A percentile compares a stretch with the other conserved stretches of the same genome.
Conservation (phyloP, 1,140 invertebrate species). For the Achroia grisella region DNA sequence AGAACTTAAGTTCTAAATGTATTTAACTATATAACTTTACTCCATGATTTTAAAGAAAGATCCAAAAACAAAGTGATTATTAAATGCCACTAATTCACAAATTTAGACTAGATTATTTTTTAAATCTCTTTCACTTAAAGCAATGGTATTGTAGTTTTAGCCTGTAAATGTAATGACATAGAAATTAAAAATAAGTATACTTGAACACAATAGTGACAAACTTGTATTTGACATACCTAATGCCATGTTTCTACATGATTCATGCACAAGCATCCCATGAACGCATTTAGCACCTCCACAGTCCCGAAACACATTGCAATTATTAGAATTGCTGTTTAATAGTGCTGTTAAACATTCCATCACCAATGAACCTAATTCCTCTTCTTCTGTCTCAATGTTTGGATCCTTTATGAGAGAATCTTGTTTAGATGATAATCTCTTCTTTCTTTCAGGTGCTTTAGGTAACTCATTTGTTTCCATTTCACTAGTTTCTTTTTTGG, state of each 20-base stretch:
- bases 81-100: no score
- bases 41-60: no score
- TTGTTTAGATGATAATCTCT: slow-evolving; percentile 44
- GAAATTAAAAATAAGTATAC: no score
- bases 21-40: no score
- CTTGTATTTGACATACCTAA: slow-evolving; percentile 77
- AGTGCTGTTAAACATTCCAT: slow-evolving; percentile 91
- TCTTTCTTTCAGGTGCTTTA: slow-evolving; percentile 54
- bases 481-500: slow-evolving; percentile 29
- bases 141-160: no score
- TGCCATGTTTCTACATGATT: slow-evolving; percentile 86
- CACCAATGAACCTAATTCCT: slow-evolving; percentile 86
- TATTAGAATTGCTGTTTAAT: slow-evolving; percentile 85
- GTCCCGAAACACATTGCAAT: slow-evolving; percentile 94
- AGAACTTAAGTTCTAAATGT: no score
- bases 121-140: background rate
- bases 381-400: slow-evolving; percentile 75
- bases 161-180: no score
- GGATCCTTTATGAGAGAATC: slow-evolving; percentile 72
- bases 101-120: no score
- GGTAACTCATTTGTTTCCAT: slow-evolving; percentile 31
- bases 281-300: slow-evolving; percentile 93
- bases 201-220: slow-evolving; percentile 1
- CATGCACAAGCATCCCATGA: slow-evolving; percentile 90
- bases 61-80: background rate